Percentiles rank a stretch among this genome's conserved stretches.
phyloP scores from a whole-genome alignment of 2,888 invertebrate genomes.

The Oxytorus armatus region DNA sequence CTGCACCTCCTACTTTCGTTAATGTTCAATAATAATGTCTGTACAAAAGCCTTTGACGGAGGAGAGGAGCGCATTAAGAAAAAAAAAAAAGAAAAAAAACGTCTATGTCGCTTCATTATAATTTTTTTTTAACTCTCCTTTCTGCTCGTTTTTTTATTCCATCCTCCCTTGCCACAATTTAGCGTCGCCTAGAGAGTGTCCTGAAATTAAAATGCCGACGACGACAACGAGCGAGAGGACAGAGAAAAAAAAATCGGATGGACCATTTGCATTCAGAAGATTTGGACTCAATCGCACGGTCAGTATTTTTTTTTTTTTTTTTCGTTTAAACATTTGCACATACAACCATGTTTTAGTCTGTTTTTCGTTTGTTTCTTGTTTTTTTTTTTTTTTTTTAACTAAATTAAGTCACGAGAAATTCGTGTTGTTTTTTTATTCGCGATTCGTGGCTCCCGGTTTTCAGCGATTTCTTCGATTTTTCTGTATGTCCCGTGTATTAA shows the following conservation, averaged over 20 bases:
- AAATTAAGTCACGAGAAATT: conserved; percentile 34
- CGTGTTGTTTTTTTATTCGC: conserved; percentile 29
- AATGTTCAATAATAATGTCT: conserved; percentile 35
- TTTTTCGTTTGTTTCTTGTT: conserved; percentile 26
- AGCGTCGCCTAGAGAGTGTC: conserved; percentile 4
- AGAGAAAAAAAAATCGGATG: conserved; percentile 13
- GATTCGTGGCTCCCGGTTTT: conserved; percentile 55
- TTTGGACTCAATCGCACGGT: conserved; percentile 6
- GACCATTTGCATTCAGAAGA: conserved; percentile 42
- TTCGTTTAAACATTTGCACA: neutral
- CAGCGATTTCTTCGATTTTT: conserved; percentile 36
- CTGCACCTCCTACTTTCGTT: conserved; percentile 43
- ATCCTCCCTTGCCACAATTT: conserved; percentile 33
- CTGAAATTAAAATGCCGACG: conserved; percentile 21
- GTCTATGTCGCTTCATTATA: conserved; percentile 50
- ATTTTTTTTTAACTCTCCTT: conserved; percentile 62
- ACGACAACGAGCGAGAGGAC: neutral
- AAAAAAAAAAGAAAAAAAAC: conserved; percentile 10
- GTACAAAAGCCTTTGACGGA: neutral
- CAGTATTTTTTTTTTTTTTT: conserved; percentile 16
- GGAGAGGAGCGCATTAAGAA: neutral
- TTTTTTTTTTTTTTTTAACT: conserved; percentile 3
- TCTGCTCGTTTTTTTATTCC: conserved; percentile 67
- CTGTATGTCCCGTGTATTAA: conserved; percentile 16
- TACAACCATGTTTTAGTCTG: too few relatives aligned